Evolutionary conservation across 2,888 invertebrate species (phyloP).

Genomic region (Chydorus sphaericus): DNA sequence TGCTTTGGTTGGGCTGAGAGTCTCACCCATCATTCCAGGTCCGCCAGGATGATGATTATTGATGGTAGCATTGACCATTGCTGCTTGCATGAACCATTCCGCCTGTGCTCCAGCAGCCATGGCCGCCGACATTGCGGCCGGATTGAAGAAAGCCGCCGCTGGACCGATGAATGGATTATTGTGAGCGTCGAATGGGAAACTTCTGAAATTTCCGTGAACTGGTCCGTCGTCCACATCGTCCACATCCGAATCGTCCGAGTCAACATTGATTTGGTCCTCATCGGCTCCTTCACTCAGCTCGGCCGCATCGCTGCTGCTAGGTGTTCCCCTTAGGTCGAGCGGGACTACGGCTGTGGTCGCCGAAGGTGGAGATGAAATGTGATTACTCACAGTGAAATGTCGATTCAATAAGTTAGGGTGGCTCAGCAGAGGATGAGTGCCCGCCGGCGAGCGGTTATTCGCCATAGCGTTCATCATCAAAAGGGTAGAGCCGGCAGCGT

Average conservation of each 20-base stretch:
- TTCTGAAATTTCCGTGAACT: constrained; percentile 21
- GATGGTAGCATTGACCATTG: neutral
- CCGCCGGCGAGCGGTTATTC: too few species aligned
- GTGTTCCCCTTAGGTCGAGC: neutral
- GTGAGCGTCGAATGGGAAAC: constrained; percentile 29
- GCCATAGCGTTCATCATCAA: neutral
- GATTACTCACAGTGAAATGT: too few species aligned
- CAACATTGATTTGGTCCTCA: constrained; percentile 27
- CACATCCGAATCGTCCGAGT: constrained; percentile 26
- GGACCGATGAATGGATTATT: constrained; percentile 9
- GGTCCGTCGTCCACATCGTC: constrained; percentile 24
- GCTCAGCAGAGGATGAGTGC: neutral
- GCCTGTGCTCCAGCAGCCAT: constrained; percentile 21
- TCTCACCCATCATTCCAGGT: neutral
- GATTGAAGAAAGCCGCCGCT: constrained; percentile 1
- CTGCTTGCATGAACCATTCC: constrained; percentile 27
- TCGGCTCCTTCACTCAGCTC: neutral
- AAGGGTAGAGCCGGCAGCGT: neutral
- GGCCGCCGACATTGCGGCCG: constrained; percentile 24
- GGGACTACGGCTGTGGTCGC: neutral
- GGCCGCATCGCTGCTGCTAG: neutral
- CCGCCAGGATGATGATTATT: neutral
- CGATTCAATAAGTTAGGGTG: too few species aligned
- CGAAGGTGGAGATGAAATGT: neutral
- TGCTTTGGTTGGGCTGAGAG: neutral